phyloP scores from a whole-genome alignment of 2,797 vertebrate species.

The Columba guinea region DNA sequence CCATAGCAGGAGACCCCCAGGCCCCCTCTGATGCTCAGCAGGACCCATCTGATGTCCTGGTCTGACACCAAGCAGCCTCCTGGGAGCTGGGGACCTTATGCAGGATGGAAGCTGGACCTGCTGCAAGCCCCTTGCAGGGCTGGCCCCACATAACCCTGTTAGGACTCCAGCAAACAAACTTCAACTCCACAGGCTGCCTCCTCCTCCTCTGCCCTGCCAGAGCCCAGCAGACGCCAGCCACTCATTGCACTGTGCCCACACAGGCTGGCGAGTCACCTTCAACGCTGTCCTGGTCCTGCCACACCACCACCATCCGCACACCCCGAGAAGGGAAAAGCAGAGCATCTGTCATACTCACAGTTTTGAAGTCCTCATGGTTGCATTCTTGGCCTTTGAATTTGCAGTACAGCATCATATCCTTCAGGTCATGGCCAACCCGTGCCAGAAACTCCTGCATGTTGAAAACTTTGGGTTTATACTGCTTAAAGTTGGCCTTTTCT shows the following conservation, averaged over 20 bases:
- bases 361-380: conserved; percentile 91
- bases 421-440: conserved; percentile 92
- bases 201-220: not conserved
- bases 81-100: not conserved
- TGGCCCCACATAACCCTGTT: not conserved
- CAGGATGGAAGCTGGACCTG: not conserved
- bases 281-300: not conserved
- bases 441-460: conserved; percentile 97
- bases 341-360: conserved; percentile 83
- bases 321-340: not conserved
- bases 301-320: not conserved
- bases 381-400: conserved; percentile 96
- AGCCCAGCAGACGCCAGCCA: not conserved
- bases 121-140: not conserved
- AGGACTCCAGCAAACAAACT: not conserved
- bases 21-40: not conserved
- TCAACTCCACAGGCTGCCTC: not conserved
- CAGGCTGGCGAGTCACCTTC: not conserved
- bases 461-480: conserved; percentile 93
- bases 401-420: conserved; percentile 98
- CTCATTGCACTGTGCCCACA: accelerated
- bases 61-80: not conserved
- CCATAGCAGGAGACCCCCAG: not conserved
- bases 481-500: conserved; percentile 92
- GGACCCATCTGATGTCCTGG: conserved; percentile 19